Evolutionary conservation across 2,797 vertebrate species (phyloP), one percentile per base, ranked within the genome.

Genomic region (Sebastes umbrosus): DNA sequence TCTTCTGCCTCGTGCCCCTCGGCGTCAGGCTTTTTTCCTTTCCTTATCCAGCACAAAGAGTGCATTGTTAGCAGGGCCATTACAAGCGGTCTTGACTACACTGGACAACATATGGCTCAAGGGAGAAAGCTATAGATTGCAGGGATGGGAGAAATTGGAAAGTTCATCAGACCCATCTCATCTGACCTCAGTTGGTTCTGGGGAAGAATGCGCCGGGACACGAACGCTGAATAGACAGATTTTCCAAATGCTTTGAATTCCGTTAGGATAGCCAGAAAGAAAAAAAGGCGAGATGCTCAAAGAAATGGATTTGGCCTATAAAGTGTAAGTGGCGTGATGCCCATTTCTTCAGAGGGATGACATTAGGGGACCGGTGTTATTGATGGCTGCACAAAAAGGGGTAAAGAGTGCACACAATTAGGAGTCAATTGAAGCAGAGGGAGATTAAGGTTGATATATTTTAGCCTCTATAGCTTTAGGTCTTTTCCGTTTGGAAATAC

Each of bases 241-340:
- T 99, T 99, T 98, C 97, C 97, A 97, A 99, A 98, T 98, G 97
- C 97, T 99, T 99, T 97, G 97, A 95, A 98, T 98, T 97, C 97
- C 94, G 96, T 97, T 97, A 96, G 96, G 96, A 96, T 93, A 94
- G 96, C 95, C 95, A 94, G 82, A 80, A 85, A 85, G 87, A 88
- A 43, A 66, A 93, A 72, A 90, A 90, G 85, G 87, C 70, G 93
- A 94, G 96, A 96, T 91, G 94, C 96, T 95, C 69, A 79, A 95
- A 96, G 96, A 97, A 97, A 98, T 97, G 96, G 96, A 95, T 97
- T 97, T 97, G 96, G 96, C 97, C 96, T 96, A 96, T 96, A 96
- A 96, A 96, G 96, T 94, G 94, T 96, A 95, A 95, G 96, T 90
- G 92, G 96, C 85, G 90, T 89, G 93, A 97, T 96, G 96, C 95